Conservation (phyloP, 2,797 vertebrate genomes). For the Cyclopterus lumpus region DNA sequence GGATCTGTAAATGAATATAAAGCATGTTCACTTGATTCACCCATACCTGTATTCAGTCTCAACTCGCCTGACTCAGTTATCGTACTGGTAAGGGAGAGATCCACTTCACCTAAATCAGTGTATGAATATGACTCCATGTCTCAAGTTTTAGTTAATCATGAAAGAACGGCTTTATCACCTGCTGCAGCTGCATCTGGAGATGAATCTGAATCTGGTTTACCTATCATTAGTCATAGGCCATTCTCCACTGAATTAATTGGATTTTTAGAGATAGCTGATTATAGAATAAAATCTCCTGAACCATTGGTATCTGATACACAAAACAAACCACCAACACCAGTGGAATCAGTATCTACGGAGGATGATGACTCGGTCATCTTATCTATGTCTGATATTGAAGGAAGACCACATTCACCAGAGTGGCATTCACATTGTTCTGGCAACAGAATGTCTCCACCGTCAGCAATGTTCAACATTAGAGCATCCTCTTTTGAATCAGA, state of each 20-base stretch:
- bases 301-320: constrained; percentile 7
- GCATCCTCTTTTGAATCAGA: constrained; percentile 42
- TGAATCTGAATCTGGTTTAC: constrained; percentile 36
- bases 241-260: constrained; percentile 17
- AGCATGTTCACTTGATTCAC: constrained; percentile 68
- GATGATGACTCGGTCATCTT: constrained; percentile 51
- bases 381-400: constrained; percentile 44
- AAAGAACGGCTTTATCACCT: constrained; percentile 47
- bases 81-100: constrained; percentile 24
- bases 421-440: too few relatives aligned
- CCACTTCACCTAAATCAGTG: constrained; percentile 56
- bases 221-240: constrained; percentile 6
- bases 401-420: constrained; percentile 31
- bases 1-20: constrained; percentile 45
- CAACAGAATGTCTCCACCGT: constrained; percentile 29
- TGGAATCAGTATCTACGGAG: constrained; percentile 21
- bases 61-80: constrained; percentile 23
- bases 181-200: constrained; percentile 42
- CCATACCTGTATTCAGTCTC: constrained; percentile 56
- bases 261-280: constrained; percentile 3
- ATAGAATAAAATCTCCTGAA: constrained; percentile 8
- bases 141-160: constrained; percentile 13
- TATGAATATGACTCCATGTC: constrained; percentile 41
- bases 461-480: constrained; percentile 7
- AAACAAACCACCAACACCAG: constrained; percentile 25